Percentiles rank a stretch among this genome's conserved stretches.
Conservation (phyloP, 2,113 vertebrate species). For the Sylvietta virens region DNA sequence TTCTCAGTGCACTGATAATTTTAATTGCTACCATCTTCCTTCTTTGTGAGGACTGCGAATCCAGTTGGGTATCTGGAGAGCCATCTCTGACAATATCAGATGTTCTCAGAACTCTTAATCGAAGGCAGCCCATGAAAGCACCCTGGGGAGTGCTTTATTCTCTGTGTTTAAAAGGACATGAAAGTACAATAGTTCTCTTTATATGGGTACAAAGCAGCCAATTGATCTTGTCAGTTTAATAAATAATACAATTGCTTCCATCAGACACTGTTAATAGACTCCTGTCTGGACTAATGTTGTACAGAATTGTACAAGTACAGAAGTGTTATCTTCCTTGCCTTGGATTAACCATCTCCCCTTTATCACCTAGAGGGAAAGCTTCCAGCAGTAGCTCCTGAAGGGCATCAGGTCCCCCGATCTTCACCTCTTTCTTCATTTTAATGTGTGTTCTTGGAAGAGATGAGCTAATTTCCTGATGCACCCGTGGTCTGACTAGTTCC, state of each 20-base stretch:
- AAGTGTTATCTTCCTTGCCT: conserved; percentile 23
- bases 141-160: conserved; percentile 54
- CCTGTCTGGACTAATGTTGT: conserved; percentile 58
- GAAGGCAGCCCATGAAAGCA: conserved; percentile 59
- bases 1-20: conserved; percentile 47
- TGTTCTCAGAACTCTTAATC: conserved; percentile 60
- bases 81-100: conserved; percentile 52
- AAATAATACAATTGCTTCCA: conserved; percentile 67
- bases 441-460: not conserved
- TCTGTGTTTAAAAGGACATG: conserved; percentile 61
- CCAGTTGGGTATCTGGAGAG: conserved; percentile 25
- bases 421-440: conserved; percentile 20
- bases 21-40: conserved; percentile 39
- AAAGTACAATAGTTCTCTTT: conserved; percentile 60
- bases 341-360: conserved; percentile 29
- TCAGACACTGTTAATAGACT: conserved; percentile 63
- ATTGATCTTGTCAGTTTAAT: conserved; percentile 69
- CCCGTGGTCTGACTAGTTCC: not conserved
- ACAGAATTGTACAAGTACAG: conserved; percentile 48
- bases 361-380: conserved; percentile 24
- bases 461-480: conserved; percentile 18
- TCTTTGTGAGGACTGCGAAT: conserved; percentile 29
- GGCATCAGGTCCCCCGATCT: not conserved
- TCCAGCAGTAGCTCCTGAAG: not conserved
- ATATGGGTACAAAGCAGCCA: conserved; percentile 41